A percentile compares a stretch with the other conserved stretches of the same genome.
Conservation (phyloP, 1,140 invertebrate species). For the Hirudo medicinalis region DNA sequence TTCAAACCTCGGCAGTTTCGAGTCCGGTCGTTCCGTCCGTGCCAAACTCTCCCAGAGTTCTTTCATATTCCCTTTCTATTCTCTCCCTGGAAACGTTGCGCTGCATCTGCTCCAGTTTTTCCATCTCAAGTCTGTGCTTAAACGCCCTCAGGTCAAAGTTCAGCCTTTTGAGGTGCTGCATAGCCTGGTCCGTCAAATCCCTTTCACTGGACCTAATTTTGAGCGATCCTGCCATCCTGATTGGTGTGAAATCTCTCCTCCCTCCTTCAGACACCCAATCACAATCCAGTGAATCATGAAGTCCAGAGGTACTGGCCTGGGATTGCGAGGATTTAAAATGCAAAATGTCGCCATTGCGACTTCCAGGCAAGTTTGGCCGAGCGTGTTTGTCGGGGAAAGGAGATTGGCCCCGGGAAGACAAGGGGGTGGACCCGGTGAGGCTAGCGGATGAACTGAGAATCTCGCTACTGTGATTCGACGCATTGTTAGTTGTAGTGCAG, state of each 20-base stretch:
- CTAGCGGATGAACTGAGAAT: background rate
- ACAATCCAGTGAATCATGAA: too few relatives aligned
- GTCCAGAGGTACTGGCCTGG: too few relatives aligned
- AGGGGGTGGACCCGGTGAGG: background rate
- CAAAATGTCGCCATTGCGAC: too few relatives aligned
- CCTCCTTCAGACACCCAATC: background rate
- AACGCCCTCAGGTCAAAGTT: constrained; percentile 10
- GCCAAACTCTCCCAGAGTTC: background rate
- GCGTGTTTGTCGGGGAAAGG: background rate
- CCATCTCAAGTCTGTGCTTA: constrained; percentile 11
- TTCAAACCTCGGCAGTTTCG: too few relatives aligned
- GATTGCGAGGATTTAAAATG: too few relatives aligned
- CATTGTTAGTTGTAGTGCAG: background rate
- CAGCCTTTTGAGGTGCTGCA: constrained; percentile 5
- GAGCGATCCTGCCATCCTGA: background rate
- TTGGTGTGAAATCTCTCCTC: background rate
- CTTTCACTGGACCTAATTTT: background rate
- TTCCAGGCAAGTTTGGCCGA: background rate
- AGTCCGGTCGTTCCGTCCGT: too few relatives aligned
- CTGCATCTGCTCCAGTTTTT: background rate
- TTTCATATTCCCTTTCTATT: constrained; percentile 11
- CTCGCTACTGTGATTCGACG: background rate
- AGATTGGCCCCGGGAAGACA: background rate
- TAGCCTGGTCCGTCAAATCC: background rate
- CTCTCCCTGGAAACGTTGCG: constrained; percentile 4